Conservation (phyloP, 2,888 invertebrate genomes). For the Aphidius colemani region DNA sequence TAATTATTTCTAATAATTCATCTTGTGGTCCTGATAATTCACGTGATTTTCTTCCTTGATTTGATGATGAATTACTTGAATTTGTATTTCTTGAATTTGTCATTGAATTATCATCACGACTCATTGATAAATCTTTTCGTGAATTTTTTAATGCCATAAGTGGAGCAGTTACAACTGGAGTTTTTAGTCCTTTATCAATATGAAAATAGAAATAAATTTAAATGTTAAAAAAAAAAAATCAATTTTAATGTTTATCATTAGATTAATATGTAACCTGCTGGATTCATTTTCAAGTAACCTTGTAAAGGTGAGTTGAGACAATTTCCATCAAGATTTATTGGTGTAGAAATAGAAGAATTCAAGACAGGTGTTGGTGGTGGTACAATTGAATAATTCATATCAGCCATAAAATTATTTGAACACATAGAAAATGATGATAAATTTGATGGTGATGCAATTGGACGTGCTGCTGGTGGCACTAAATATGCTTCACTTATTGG, state of each 20-base stretch:
- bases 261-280: slow-evolving; percentile 53
- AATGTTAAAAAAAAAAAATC: background rate
- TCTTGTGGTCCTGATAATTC: slow-evolving; percentile 65
- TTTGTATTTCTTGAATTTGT: slow-evolving; percentile 28
- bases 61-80: slow-evolving; percentile 38
- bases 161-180: slow-evolving; percentile 26
- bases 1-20: slow-evolving; percentile 84
- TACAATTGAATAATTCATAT: slow-evolving; percentile 49
- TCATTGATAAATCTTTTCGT: slow-evolving; percentile 11
- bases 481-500: slow-evolving; percentile 61
- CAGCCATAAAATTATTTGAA: slow-evolving; percentile 42
- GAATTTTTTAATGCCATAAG: slow-evolving; percentile 29
- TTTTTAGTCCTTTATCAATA: slow-evolving; percentile 29
- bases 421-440: slow-evolving; percentile 41
- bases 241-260: background rate
- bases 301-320: slow-evolving; percentile 51
- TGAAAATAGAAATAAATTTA: background rate
- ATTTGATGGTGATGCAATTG: slow-evolving; percentile 49
- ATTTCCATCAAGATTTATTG: slow-evolving; percentile 38
- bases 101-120: slow-evolving; percentile 30
- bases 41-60: slow-evolving; percentile 43
- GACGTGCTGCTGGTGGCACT: slow-evolving; percentile 62
- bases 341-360: slow-evolving; percentile 27
- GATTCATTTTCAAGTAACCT: slow-evolving; percentile 62
- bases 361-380: slow-evolving; percentile 48